phyloP scores from a whole-genome alignment of 2,113 vertebrate species.

The Meles meles region DNA sequence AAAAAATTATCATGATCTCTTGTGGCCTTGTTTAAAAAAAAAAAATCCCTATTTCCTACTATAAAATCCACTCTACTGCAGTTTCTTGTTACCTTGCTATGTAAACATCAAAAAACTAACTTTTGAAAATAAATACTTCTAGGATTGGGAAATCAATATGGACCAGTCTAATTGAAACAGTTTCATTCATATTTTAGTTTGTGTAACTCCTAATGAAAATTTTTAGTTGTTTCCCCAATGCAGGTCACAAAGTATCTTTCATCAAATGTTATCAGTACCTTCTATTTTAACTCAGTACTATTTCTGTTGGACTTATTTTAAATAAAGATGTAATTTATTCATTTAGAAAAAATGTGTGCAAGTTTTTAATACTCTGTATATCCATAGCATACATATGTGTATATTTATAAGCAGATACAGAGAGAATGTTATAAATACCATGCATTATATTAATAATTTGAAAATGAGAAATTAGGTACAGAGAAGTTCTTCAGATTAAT shows the following conservation, averaged over 20 bases:
- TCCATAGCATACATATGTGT: neutral
- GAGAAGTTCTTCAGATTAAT: neutral
- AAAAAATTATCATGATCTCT: neutral
- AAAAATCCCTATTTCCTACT: neutral
- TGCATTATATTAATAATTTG: neutral
- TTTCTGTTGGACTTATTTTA: neutral
- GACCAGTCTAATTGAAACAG: neutral
- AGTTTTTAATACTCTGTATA: neutral
- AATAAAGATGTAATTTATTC: neutral
- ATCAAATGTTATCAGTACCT: neutral
- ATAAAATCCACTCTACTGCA: neutral
- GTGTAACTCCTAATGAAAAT: neutral
- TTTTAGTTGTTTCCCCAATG: neutral
- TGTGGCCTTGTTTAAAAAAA: neutral
- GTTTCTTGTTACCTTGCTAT: neutral
- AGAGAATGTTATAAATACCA: neutral
- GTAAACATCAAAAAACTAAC: neutral
- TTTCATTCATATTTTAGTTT: neutral
- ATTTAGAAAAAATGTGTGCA: neutral
- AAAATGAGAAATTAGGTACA: neutral
- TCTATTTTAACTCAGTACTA: neutral
- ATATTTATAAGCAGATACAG: neutral
- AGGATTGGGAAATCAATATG: neutral
- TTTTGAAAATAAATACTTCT: neutral
- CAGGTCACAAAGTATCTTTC: neutral